Base-by-base conservation (phyloP, 92 coral and sea anemone genomes). In the Epizoanthus scotinus region DNA sequence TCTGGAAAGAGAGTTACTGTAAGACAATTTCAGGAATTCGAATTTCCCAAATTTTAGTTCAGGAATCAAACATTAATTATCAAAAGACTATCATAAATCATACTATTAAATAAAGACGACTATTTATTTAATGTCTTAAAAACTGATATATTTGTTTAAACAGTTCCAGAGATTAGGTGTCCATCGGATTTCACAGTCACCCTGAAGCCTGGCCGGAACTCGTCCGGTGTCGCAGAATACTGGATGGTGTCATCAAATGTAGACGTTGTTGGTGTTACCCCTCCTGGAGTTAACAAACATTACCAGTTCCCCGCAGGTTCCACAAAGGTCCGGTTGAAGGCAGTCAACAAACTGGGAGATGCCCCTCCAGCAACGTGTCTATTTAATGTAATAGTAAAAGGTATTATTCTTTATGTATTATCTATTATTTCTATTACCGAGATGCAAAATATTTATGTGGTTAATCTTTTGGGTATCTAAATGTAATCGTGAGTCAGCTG, bases 181-280 rank as follows among this genome's bases (percentile, higher is more conserved):
- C 98, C 98, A 9, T 6, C 26, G 24, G 67, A 64, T 27, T 88
- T 92, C 36, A 36, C 13, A 2, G 85, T 83, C 34, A 89, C 75
- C 61, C 81, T 94, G 42, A 56, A 60, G 29, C 83, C 82, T 13
- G 97, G 91, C 8, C 64, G 85, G 67, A 84, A 79, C 31, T 81
- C 91, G 25, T 92, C 98, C 56, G 90, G 82, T 62, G 89, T 94
- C 29, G 88, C 93, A 63, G 59, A 86, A 72, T 61, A 52, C 74
- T 94, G 98, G 98, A 79, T 71, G 62, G 77, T 78, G 15, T 94
- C 84, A 0, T 90, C 96, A 71, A 87, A 83, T 58, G 86, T 88
- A 6, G 65, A 82, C 7, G 80, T 83, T 52, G 68, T 92, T 12
- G 73, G 84, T 2, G 83, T 89, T 28, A 42, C 47, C 15, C 97